phyloP scores from a whole-genome alignment of 2,113 vertebrate genomes.

The Todiramphus chloris region DNA sequence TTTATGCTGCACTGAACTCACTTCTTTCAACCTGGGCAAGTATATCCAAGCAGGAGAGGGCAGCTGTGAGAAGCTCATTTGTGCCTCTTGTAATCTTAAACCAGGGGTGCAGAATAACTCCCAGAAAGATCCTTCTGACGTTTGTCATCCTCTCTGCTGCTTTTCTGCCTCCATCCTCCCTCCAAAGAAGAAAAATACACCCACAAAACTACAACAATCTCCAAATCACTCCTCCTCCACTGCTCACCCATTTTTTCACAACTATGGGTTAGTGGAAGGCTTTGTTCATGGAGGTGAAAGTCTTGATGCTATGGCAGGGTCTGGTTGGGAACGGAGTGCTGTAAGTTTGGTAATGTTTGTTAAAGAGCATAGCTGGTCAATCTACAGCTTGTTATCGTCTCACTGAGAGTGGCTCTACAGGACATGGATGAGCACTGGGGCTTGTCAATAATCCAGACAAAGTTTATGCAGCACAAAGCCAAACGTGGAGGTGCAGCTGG shows the following conservation, averaged over 20 bases:
- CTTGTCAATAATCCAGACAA: neutral
- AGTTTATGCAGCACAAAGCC: neutral
- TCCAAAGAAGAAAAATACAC: neutral
- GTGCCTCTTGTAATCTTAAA: neutral
- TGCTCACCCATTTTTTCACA: neutral
- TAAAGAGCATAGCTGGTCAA: neutral
- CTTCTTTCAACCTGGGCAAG: neutral
- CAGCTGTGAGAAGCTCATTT: neutral
- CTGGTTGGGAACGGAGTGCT: neutral
- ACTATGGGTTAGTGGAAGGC: neutral
- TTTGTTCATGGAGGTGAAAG: neutral
- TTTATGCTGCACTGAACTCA: neutral
- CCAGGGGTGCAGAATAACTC: neutral
- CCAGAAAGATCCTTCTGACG: neutral
- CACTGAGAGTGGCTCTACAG: neutral
- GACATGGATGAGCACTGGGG: rapidly evolving
- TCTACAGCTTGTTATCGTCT: neutral
- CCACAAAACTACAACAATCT: neutral
- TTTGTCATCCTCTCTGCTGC: neutral
- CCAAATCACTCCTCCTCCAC: neutral
- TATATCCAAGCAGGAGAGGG: neutral
- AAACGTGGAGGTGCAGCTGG: neutral
- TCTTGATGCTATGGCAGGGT: neutral
- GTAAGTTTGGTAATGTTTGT: neutral
- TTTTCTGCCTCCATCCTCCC: neutral